A percentile compares a stretch with the other conserved stretches of the same genome.
phyloP scores from a whole-genome alignment of 2,797 vertebrate genomes.

The Alcedo atthis region DNA sequence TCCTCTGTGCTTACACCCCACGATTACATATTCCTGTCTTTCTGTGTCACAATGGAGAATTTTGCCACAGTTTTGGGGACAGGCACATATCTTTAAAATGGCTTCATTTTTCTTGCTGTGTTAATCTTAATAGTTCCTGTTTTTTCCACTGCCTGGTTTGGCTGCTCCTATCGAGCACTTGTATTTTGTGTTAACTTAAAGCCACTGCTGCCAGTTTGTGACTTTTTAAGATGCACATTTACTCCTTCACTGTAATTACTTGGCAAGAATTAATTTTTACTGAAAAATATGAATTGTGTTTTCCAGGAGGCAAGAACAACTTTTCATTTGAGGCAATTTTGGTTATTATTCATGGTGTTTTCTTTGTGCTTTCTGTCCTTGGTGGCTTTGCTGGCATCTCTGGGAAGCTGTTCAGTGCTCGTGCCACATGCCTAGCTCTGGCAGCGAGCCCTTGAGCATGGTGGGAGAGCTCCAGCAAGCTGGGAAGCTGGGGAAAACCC shows the following conservation, averaged over 20 bases:
- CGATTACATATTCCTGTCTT: neutral
- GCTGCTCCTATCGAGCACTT: neutral
- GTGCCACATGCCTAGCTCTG: rapidly evolving
- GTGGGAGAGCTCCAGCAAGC: neutral
- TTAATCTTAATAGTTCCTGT: neutral
- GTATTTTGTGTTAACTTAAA: neutral
- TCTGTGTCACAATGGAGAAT: neutral
- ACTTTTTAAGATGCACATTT: neutral
- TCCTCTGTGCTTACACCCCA: rapidly evolving
- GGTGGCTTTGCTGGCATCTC: neutral
- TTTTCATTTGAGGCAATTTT: neutral
- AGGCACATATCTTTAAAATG: neutral
- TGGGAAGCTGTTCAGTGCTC: neutral
- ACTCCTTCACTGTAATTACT: neutral
- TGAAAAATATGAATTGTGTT: neutral
- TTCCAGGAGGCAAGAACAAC: neutral
- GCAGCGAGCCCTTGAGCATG: rapidly evolving
- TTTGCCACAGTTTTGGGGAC: neutral
- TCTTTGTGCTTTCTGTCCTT: neutral
- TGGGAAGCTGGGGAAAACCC: neutral
- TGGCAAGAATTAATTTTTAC: neutral
- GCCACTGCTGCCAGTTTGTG: neutral
- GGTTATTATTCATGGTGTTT: neutral
- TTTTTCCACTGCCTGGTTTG: neutral
- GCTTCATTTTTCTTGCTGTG: neutral